Percentiles rank a stretch among this genome's conserved stretches.
Conservation (phyloP, 64 coral and sea anemone genomes). For the Porites australiensis region DNA sequence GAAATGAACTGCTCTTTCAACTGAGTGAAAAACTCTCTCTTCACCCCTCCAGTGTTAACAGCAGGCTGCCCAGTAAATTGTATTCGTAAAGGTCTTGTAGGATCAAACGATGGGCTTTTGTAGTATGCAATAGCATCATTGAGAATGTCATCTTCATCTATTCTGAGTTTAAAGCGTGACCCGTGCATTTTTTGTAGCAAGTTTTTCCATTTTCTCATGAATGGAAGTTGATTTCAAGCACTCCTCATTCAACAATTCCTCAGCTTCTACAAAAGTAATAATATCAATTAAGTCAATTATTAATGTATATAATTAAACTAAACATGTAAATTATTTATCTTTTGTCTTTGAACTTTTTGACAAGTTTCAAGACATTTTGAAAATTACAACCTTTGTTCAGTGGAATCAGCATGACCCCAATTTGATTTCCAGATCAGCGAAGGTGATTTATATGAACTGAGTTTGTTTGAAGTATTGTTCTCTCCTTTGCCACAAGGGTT, state of each 20-base stretch:
- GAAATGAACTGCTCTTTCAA: conserved; percentile 59
- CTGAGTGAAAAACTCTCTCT: conserved; percentile 61
- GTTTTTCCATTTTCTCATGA: background rate
- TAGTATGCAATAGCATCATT: conserved; percentile 66
- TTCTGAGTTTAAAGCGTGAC: conserved; percentile 13
- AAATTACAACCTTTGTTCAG: no score
- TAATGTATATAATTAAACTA: background rate
- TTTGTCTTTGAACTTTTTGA: background rate
- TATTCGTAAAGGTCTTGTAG: conserved; percentile 44
- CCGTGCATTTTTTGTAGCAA: conserved; percentile 19
- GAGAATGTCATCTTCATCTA: conserved; percentile 70
- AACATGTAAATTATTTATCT: conserved; percentile 15
- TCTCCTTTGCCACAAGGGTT: no score
- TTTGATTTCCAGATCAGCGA: no score
- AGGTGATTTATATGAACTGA: no score
- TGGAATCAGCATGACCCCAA: no score
- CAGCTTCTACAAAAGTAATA: conserved; percentile 13
- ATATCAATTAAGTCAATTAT: background rate
- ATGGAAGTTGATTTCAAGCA: background rate
- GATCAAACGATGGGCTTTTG: conserved; percentile 58
- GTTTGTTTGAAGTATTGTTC: no score
- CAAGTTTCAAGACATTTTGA: no score
- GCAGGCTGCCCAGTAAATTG: conserved; percentile 52
- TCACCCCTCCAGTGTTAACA: conserved; percentile 38
- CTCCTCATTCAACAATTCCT: conserved; percentile 12